Percentiles rank a stretch among this genome's conserved stretches.
Conservation (phyloP, 2,888 invertebrate genomes). For the Pammene fasciana region DNA sequence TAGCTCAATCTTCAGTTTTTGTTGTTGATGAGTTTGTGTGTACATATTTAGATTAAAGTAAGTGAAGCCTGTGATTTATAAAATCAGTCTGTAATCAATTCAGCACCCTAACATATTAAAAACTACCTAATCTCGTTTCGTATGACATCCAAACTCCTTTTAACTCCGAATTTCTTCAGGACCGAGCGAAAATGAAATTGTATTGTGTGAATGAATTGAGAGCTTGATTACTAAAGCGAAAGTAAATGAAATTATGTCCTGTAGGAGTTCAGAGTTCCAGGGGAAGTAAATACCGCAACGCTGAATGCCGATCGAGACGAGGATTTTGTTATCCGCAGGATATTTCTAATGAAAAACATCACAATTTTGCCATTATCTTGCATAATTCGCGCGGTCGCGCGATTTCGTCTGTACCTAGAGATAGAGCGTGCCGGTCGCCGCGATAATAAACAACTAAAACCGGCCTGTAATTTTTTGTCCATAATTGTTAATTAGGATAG, state of each 20-base stretch:
- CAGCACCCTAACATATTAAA: slow-evolving; percentile 55
- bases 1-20: slow-evolving; percentile 77
- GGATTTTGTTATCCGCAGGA: slow-evolving; percentile 47
- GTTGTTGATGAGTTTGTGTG: slow-evolving; percentile 77
- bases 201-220: slow-evolving; percentile 41
- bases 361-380: slow-evolving; percentile 81
- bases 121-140: slow-evolving; percentile 48
- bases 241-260: slow-evolving; percentile 35
- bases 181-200: slow-evolving; percentile 45
- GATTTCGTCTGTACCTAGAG: slow-evolving; percentile 65
- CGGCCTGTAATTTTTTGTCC: slow-evolving; percentile 78
- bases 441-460: slow-evolving; percentile 67
- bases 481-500: slow-evolving; percentile 76
- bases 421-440: slow-evolving; percentile 71
- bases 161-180: slow-evolving; percentile 53
- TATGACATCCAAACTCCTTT: slow-evolving; percentile 47
- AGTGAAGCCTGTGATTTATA: slow-evolving; percentile 78
- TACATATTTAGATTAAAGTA: slow-evolving; percentile 79
- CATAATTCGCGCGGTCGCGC: slow-evolving; percentile 64
- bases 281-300: slow-evolving; percentile 39
- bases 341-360: slow-evolving; percentile 75
- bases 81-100: slow-evolving; percentile 67
- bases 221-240: slow-evolving; percentile 15
- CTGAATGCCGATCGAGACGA: slow-evolving; percentile 46
- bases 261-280: slow-evolving; percentile 44